A percentile compares a stretch with the other conserved stretches of the same genome.
phyloP scores from a whole-genome alignment of 2,797 vertebrate genomes.

The Bovichtus variegatus region DNA sequence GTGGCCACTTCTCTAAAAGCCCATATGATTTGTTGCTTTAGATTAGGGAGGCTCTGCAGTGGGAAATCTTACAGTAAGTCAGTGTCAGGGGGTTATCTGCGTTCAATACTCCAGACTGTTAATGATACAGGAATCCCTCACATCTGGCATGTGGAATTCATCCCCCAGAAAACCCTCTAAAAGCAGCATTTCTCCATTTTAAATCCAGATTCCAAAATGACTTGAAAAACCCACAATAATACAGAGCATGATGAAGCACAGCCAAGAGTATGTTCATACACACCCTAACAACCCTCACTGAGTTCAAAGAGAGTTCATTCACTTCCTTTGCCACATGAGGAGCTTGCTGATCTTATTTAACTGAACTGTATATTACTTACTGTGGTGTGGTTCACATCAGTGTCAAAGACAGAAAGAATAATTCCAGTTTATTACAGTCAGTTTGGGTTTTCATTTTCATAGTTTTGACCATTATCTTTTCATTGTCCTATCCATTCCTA shows the following conservation, averaged over 20 bases:
- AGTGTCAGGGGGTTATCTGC: conserved; percentile 36
- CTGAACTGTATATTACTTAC: background rate
- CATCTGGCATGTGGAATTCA: conserved; percentile 65
- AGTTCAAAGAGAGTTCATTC: conserved; percentile 63
- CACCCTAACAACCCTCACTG: background rate
- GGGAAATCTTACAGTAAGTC: conserved; percentile 37
- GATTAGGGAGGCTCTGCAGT: conserved; percentile 17
- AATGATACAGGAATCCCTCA: conserved; percentile 63
- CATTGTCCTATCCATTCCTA: background rate
- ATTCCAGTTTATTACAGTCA: background rate
- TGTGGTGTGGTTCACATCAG: background rate
- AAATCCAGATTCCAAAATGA: conserved; percentile 50
- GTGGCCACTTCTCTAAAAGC: conserved; percentile 7
- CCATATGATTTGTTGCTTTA: conserved; percentile 21
- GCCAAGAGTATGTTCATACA: conserved; percentile 34
- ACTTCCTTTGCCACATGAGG: conserved; percentile 16
- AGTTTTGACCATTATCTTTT: no score
- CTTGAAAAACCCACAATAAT: conserved; percentile 48
- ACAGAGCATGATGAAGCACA: conserved; percentile 43
- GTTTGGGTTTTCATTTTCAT: no score
- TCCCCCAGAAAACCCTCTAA: conserved; percentile 9
- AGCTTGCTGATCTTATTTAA: conserved; percentile 17
- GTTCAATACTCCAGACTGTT: conserved; percentile 52
- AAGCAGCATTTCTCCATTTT: conserved; percentile 40
- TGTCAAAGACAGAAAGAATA: background rate